phyloP scores from a whole-genome alignment of 2,113 vertebrate species.

The Tympanuchus pallidicinctus region DNA sequence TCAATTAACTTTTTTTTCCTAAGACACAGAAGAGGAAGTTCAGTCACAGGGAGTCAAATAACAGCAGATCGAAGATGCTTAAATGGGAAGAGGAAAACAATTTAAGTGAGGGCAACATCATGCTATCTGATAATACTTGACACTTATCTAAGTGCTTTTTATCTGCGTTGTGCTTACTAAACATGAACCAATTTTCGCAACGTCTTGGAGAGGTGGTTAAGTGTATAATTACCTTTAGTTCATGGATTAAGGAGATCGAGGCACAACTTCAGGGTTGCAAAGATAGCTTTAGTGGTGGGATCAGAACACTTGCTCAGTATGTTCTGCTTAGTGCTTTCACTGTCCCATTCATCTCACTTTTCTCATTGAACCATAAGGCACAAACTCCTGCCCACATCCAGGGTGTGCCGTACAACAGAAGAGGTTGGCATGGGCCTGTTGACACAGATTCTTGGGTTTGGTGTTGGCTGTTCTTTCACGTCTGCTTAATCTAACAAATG shows the following conservation, averaged over 20 bases:
- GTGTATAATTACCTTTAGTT: slow-evolving; percentile 17
- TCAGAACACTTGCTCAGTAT: neutral
- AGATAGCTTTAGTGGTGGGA: neutral
- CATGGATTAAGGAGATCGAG: neutral
- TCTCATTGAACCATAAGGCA: neutral
- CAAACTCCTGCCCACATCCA: neutral
- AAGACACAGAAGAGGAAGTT: slow-evolving; percentile 4
- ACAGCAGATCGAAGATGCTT: slow-evolving; percentile 15
- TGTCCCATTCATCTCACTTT: neutral
- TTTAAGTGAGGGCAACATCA: neutral
- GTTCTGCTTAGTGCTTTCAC: neutral
- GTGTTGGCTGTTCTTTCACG: neutral
- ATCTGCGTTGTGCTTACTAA: neutral
- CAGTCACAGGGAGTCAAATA: neutral
- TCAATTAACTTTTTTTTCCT: neutral
- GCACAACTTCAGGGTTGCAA: neutral
- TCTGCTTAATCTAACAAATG: neutral
- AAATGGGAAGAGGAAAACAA: neutral
- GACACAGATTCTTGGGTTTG: neutral
- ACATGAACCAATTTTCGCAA: slow-evolving; percentile 39
- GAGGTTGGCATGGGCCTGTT: neutral
- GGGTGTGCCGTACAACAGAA: neutral
- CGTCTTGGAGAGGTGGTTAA: neutral
- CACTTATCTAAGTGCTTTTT: slow-evolving; percentile 2
- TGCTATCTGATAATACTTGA: slow-evolving; percentile 18